These are phyloP conservation scores for Tipula lateralis DNA, from an alignment of 2,888 invertebrate species.

Conservation along the genomic window DNA sequence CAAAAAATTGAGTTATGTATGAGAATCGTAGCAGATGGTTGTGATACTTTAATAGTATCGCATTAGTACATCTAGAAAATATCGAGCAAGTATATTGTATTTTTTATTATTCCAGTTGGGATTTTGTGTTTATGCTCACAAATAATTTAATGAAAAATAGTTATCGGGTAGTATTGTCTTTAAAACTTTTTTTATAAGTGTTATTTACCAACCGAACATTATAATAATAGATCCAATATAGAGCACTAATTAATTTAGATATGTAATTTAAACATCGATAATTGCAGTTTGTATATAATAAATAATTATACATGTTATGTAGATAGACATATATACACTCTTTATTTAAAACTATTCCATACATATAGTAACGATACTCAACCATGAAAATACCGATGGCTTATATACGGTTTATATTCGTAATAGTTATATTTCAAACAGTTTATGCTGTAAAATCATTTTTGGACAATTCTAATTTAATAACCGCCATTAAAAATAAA, in stretches of 20 bases:
- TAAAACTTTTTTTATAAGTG: not conserved
- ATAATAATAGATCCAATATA: not conserved
- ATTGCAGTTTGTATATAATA: not conserved
- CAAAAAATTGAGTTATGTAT: slow-evolving; percentile 15
- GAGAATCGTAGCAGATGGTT: not conserved
- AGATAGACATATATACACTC: not conserved
- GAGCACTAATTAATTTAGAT: not conserved
- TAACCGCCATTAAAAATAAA: not conserved
- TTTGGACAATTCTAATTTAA: not conserved
- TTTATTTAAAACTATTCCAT: not conserved
- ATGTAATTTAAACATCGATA: not conserved
- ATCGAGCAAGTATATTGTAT: not conserved
- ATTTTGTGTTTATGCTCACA: not conserved
- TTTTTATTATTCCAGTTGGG: not conserved
- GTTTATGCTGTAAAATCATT: not conserved
- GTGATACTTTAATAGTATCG: slow-evolving; percentile 5
- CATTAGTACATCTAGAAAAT: not conserved
- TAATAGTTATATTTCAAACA: not conserved
- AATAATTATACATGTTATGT: not conserved
- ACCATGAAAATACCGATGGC: not conserved
- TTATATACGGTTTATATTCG: not conserved
- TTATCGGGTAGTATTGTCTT: not conserved
- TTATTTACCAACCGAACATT: not conserved
- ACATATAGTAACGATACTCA: not conserved
- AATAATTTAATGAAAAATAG: not conserved